Evolutionary conservation across 2,113 vertebrate species (phyloP).

Genomic region (Nansenia antarctica): DNA sequence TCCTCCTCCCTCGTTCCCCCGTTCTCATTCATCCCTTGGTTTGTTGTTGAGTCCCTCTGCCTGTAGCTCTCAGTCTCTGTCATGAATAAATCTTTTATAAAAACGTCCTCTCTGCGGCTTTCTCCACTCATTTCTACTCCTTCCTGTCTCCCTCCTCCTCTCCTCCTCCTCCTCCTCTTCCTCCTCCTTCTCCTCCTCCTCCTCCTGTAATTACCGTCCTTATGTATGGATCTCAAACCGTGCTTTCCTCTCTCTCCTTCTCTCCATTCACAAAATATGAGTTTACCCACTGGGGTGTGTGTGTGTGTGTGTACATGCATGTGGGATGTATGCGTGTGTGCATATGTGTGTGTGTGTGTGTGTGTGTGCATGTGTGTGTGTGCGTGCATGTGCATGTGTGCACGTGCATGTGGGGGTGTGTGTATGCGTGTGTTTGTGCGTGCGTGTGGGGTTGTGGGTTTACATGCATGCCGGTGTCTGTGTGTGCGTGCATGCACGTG

Average conservation of each 20-base stretch:
- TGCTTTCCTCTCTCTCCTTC: conserved; percentile 25
- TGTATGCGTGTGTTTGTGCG: neutral
- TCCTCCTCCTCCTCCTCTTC: conserved; percentile 5
- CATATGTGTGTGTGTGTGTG: conserved; percentile 2
- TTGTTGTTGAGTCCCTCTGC: conserved; percentile 56
- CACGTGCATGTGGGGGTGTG: neutral
- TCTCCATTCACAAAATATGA: conserved; percentile 60
- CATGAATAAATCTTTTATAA: conserved; percentile 60
- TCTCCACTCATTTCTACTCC: conserved; percentile 45
- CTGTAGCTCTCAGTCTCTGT: conserved; percentile 54
- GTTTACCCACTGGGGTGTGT: neutral
- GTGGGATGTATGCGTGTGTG: neutral
- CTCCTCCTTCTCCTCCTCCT: neutral
- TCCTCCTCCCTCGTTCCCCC: conserved; percentile 17
- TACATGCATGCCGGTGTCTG: too few species aligned
- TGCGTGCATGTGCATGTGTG: neutral
- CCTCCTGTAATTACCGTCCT: conserved; percentile 62
- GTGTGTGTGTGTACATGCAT: neutral
- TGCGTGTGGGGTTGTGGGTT: too few species aligned
- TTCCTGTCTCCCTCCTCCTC: conserved; percentile 49
- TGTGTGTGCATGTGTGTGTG: neutral
- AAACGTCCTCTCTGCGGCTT: conserved; percentile 65
- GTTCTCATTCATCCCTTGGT: conserved; percentile 21
- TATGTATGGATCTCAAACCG: conserved; percentile 47
- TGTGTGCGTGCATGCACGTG: neutral